Evolutionary conservation across 2,113 vertebrate genomes (phyloP).

Genomic region (Gila orcuttii): DNA sequence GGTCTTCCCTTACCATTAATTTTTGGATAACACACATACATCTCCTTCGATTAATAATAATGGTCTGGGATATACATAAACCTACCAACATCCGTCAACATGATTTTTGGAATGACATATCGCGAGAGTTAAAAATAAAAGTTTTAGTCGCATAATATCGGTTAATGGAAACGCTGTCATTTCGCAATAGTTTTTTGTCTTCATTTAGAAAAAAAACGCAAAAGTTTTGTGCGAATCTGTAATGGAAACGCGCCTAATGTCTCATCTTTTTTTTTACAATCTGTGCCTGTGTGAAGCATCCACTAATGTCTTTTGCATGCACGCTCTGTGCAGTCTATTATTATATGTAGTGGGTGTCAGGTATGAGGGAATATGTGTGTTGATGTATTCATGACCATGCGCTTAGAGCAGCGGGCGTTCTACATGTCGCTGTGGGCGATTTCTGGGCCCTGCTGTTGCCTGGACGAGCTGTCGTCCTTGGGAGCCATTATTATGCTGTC

Average conservation of each 20-base stretch:
- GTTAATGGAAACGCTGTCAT: too few species aligned
- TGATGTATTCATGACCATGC: slow-evolving; percentile 36
- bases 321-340: slow-evolving; percentile 30
- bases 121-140: too few species aligned
- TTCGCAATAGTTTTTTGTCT: too few species aligned
- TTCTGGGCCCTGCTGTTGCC: slow-evolving; percentile 31
- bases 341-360: slow-evolving; percentile 31
- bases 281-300: neutral
- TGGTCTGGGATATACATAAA: too few species aligned
- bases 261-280: neutral
- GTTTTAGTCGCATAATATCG: too few species aligned
- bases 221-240: too few species aligned
- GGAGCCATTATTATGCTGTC: slow-evolving; percentile 10
- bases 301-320: slow-evolving; percentile 29
- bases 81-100: too few species aligned
- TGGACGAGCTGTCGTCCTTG: slow-evolving; percentile 10
- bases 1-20: too few species aligned
- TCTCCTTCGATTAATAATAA: too few species aligned
- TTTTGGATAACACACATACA: too few species aligned
- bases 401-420: slow-evolving; percentile 14
- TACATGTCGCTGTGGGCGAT: slow-evolving; percentile 1
- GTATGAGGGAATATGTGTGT: slow-evolving; percentile 30
- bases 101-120: too few species aligned
- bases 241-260: neutral
- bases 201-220: too few species aligned